Conservation (phyloP, 2,888 invertebrate genomes). For the Tenthredo livida region DNA sequence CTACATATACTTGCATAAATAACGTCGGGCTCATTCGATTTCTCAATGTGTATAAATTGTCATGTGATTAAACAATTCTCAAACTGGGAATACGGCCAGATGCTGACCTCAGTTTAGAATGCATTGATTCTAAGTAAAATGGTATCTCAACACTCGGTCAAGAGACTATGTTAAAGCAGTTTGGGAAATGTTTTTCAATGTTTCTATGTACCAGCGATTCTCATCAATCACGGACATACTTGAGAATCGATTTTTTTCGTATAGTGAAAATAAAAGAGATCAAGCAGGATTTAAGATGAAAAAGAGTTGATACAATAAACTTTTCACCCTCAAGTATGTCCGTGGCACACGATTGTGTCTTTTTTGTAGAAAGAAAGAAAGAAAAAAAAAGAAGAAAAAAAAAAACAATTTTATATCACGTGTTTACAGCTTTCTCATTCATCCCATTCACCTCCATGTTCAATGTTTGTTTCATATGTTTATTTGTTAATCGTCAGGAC, state of each 20-base stretch:
- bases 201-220: slow-evolving; percentile 28
- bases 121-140: background rate
- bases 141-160: background rate
- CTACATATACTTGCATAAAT: slow-evolving; percentile 21
- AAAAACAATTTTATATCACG: slow-evolving; percentile 38
- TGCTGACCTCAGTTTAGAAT: background rate
- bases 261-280: background rate
- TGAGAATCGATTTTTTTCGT: background rate
- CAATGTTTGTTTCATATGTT: slow-evolving; percentile 48
- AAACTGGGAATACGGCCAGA: background rate
- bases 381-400: slow-evolving; percentile 1
- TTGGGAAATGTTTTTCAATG: slow-evolving; percentile 40
- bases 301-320: background rate
- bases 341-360: slow-evolving; percentile 36
- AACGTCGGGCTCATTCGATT: slow-evolving; percentile 35
- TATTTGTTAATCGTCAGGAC: slow-evolving; percentile 28
- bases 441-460: slow-evolving; percentile 54
- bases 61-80: slow-evolving; percentile 45
- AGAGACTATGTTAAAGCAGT: slow-evolving; percentile 1
- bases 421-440: slow-evolving; percentile 55
- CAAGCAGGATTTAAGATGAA: background rate
- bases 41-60: slow-evolving; percentile 36
- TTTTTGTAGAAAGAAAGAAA: slow-evolving; percentile 5
- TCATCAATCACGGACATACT: slow-evolving; percentile 36
- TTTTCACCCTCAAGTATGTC: slow-evolving; percentile 42